Percentiles rank a stretch among this genome's conserved stretches.
Evolutionary conservation across 2,888 invertebrate genomes (phyloP).

Genomic region (Synanthedon andrenaeformis): DNA sequence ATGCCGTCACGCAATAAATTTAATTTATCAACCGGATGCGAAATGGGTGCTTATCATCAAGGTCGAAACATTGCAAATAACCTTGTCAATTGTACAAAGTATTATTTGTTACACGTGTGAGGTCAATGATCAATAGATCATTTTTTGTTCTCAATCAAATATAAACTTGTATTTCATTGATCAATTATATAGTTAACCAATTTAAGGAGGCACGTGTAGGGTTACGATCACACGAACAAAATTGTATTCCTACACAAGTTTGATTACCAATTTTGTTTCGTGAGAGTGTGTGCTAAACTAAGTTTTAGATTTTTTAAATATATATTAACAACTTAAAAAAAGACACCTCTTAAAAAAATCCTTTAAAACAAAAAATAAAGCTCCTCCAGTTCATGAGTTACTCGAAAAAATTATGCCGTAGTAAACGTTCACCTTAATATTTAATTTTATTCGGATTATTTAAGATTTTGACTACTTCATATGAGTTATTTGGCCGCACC

Average conservation of each 20-base stretch:
- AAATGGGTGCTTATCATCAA: constrained; percentile 10
- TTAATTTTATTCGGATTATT: too few species aligned
- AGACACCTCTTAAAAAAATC: too few species aligned
- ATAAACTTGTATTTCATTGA: constrained; percentile 11
- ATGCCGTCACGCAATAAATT: constrained; percentile 1
- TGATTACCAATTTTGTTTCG: too few species aligned
- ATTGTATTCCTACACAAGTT: background rate
- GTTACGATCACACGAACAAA: background rate
- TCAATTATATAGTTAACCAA: constrained; percentile 9
- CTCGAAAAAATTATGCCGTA: too few species aligned
- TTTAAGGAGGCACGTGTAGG: background rate
- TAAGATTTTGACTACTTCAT: too few species aligned
- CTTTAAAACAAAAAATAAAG: too few species aligned
- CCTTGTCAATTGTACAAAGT: background rate
- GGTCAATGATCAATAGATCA: constrained; percentile 6
- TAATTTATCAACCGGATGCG: background rate
- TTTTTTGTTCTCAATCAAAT: constrained; percentile 1
- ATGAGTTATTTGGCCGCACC: too few species aligned
- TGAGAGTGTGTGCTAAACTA: too few species aligned
- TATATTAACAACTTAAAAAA: too few species aligned
- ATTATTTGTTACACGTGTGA: background rate
- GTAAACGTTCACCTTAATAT: too few species aligned
- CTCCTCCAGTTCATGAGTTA: too few species aligned
- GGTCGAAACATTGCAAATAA: constrained; percentile 4
- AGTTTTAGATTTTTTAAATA: too few species aligned